Conservation (phyloP, 2,797 vertebrate genomes). For the Limnodromus scolopaceus region DNA sequence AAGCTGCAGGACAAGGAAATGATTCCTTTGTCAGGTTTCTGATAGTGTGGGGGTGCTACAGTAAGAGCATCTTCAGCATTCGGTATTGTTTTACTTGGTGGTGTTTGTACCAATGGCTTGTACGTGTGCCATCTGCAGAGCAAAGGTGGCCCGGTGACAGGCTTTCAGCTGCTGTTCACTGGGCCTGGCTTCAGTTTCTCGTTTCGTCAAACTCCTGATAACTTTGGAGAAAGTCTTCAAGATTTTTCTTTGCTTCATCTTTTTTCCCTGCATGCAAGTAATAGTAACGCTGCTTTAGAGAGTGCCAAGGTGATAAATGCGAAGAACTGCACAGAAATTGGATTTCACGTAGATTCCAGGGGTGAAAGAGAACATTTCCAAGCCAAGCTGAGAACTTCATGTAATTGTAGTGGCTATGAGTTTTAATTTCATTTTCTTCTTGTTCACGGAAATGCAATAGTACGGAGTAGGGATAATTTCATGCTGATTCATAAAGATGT, state of each 20-base stretch:
- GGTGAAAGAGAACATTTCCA: background rate
- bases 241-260: background rate
- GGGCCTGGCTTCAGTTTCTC: background rate
- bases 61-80: background rate
- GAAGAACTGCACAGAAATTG: background rate
- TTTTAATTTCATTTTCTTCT: slow-evolving; percentile 25
- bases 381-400: background rate
- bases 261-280: background rate
- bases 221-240: background rate
- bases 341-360: background rate
- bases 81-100: background rate
- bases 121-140: background rate
- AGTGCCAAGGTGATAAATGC: background rate
- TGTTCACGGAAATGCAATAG: background rate
- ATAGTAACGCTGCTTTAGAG: background rate
- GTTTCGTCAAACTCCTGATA: background rate
- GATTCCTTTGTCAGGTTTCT: background rate
- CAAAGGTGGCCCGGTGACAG: background rate
- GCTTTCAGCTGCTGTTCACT: background rate
- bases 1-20: background rate
- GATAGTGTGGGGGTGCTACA: background rate
- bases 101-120: background rate
- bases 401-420: background rate
- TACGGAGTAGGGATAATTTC: background rate
- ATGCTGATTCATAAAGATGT: background rate